Evolutionary conservation across 1,140 invertebrate species (phyloP).

Genomic region (Saccostrea echinata): DNA sequence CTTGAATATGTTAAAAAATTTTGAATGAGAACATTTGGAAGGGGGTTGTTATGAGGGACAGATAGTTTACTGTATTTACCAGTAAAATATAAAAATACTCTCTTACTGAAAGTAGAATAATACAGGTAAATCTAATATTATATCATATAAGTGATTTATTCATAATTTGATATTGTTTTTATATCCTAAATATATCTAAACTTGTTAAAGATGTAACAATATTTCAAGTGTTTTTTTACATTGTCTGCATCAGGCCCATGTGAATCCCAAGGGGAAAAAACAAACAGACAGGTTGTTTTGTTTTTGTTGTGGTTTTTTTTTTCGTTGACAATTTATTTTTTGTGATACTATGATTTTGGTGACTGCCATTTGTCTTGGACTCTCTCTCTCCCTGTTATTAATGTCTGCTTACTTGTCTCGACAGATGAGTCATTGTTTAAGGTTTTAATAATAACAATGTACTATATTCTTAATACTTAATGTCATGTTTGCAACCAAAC

Average conservation of each 20-base stretch:
- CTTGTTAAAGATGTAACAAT: not conserved
- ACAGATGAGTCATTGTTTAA: no score
- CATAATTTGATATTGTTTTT: not conserved
- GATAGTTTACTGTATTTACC: not conserved
- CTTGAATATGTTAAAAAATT: not conserved
- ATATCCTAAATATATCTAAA: not conserved
- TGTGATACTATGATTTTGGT: not conserved
- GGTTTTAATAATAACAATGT: no score
- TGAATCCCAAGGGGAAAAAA: no score
- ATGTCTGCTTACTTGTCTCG: not conserved
- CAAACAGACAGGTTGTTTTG: not conserved
- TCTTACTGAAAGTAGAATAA: not conserved
- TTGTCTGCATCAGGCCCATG: not conserved
- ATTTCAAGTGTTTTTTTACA: not conserved
- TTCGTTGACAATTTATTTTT: not conserved
- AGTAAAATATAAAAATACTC: not conserved
- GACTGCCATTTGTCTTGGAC: not conserved
- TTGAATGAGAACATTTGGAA: not conserved
- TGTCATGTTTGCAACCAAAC: no score
- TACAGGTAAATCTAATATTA: not conserved
- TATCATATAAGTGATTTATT: not conserved
- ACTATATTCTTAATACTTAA: no score
- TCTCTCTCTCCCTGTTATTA: not conserved
- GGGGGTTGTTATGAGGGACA: not conserved
- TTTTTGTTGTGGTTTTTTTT: not conserved